Evolutionary conservation across 1,140 invertebrate species (phyloP).

Genomic region (Amyelois transitella): DNA sequence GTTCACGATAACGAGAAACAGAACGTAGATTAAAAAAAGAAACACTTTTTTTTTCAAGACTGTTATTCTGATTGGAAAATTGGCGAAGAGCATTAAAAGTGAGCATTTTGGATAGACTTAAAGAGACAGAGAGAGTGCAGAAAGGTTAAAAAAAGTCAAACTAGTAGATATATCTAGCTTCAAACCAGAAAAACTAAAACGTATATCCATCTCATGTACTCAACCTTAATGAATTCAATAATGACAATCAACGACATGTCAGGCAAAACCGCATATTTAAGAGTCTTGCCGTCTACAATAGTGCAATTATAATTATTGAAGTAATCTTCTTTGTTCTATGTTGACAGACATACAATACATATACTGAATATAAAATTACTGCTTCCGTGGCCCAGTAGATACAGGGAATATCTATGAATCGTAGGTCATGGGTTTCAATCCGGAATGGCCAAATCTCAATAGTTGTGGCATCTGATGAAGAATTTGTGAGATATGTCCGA

Average conservation of each 20-base stretch:
- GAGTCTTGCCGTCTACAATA: constrained; percentile 11
- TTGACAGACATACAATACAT: not conserved
- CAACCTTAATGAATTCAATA: not conserved
- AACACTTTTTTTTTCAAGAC: too few relatives aligned
- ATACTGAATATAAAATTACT: not conserved
- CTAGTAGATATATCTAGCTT: too few relatives aligned
- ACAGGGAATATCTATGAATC: not conserved
- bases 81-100: too few relatives aligned
- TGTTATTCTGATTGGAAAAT: too few relatives aligned
- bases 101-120: too few relatives aligned
- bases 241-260: not conserved
- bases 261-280: not conserved
- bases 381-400: not conserved
- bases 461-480: not conserved
- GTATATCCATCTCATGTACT: too few relatives aligned
- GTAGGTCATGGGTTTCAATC: not conserved
- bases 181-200: too few relatives aligned
- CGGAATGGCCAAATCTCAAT: not conserved
- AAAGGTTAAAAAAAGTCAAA: too few relatives aligned
- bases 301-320: constrained; percentile 17
- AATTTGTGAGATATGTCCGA: not conserved
- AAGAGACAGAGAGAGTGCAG: too few relatives aligned
- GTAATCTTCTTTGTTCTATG: constrained; percentile 12
- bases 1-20: too few relatives aligned
- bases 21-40: too few relatives aligned